Evolutionary conservation across 2,888 invertebrate genomes (phyloP), one percentile per base, ranked within the genome.

Genomic region (Shargacucullia verbasci): DNA sequence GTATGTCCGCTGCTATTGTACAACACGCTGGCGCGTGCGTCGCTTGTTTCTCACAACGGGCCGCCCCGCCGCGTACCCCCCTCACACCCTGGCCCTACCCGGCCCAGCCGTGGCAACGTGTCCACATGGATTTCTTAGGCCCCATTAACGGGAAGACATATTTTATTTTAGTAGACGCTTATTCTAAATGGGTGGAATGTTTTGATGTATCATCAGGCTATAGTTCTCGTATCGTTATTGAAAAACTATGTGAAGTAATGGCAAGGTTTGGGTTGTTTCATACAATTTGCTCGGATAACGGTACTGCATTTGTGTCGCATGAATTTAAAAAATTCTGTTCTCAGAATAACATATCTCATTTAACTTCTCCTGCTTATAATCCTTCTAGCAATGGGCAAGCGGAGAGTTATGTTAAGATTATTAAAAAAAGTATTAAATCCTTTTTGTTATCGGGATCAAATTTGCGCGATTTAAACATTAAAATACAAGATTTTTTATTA

Each of bases 101-200:
- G 3, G 7, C 37, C 1, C 37, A 27, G 7, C 27, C 27, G 27
- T 27, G 27, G 27, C 7, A 5, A 5, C 27, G 27, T 27, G 27
- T 27, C 3, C 27, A 27, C 7, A 27, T 27, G 7, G 27, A 27
- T 27, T 27, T 41, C 12, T 43, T 50, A 27, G 34, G 50, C 0
- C 50, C 50, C 10, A 35, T 50, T 14, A 14, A n/a, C 11, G 59
- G 53, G 0, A 50, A 43, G 13, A 52, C 47, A 9, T 58, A 14
- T 37, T 43, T 58, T 27, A 25, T 52, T 9, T 11, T 58, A 13
- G 29, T 50, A 2, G 57, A 58, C 12, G 45, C 57, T 1, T 50
- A 35, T 15, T 58, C 58, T 5, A 53, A 53, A 33, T 59, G 39
- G 46, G 33, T 59, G 0, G 47, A 53, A 35, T 41, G 41, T 44